These are phyloP conservation scores for Orius insidiosus DNA, from an alignment of 1,140 invertebrate species.

Conservation along the genomic window DNA sequence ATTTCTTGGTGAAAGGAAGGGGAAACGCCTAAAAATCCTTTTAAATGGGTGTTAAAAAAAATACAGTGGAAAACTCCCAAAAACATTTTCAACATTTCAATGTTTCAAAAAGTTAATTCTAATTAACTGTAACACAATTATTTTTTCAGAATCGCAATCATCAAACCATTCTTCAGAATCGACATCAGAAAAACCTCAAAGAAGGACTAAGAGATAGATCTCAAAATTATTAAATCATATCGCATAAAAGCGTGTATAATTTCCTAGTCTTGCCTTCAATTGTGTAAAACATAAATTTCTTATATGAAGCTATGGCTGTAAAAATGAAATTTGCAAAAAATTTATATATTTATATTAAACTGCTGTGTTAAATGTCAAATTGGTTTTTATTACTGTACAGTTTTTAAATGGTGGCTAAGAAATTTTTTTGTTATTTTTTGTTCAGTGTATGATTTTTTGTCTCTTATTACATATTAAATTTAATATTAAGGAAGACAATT, in stretches of 20 bases:
- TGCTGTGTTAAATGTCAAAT: neutral
- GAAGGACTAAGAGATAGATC: slow-evolving; percentile 16
- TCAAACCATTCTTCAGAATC: slow-evolving; percentile 15
- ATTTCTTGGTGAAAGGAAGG: no score
- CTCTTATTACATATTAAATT: slow-evolving; percentile 6
- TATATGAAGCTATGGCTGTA: no score
- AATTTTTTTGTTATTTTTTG: neutral
- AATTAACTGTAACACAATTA: no score
- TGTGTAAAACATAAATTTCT: neutral
- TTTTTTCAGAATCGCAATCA: slow-evolving; percentile 16
- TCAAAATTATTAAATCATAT: neutral
- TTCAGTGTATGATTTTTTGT: neutral
- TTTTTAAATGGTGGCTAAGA: neutral
- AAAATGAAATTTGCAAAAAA: neutral
- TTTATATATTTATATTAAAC: slow-evolving; percentile 1
- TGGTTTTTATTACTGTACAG: neutral
- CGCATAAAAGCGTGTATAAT: neutral
- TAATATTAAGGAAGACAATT: no score
- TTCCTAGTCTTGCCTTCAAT: neutral
- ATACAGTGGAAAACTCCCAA: no score
- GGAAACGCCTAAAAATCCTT: no score
- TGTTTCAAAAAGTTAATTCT: no score
- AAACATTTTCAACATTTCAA: no score
- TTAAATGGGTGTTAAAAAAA: no score
- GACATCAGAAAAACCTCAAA: slow-evolving; percentile 6